Evolutionary conservation across 1,140 invertebrate species (phyloP), one percentile per base, ranked within the genome.

Genomic region (Drosophila varians): DNA sequence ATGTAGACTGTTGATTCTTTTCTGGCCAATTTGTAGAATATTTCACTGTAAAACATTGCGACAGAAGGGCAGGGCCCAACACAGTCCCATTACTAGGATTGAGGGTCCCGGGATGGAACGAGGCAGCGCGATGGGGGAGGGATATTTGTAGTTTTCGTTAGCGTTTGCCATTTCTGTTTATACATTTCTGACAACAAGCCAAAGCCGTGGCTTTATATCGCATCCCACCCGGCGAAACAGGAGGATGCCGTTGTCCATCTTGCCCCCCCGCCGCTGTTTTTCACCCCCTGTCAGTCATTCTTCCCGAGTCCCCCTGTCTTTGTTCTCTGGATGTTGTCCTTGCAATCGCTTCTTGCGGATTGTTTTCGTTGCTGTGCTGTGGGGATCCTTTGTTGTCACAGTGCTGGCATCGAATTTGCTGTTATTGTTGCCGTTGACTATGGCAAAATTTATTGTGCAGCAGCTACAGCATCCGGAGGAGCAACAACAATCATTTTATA

Each of bases 401-500:
- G 54, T 64, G 40, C 61, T 49, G 57, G 23, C 40, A 72, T 53
- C 34, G 54, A 72, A 36, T 48, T 42, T 55, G 9, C 42, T 68
- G 64, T 43, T 49, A 47, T 40, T 38, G 36, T 45, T 61, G 42
- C 54, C 52, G 38, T 56, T 61, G 54, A 56, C 64, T 47, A 25
- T 77, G 71, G 46, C 56, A 76, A 18, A 80, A 76, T 80, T 71
- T 80, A 83, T 74, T 68, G 45, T 38, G 18, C 57, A 38, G 61
- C 55, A 61, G 46, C 34, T 14, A 8, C 23, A n/a, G 23, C 16
- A 46, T 21, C 18, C 51, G 11, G 36, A 28, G 19, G 11, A 28
- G 23, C 31, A 61, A 74, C 56, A 77, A 77, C 69, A 86, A 87
- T 87, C 77, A 74, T 76, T 82, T 86, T 80, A 74, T 70, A 58